phyloP scores from a whole-genome alignment of 1,140 invertebrate species.

The Caenorhabditis tropicalis region DNA sequence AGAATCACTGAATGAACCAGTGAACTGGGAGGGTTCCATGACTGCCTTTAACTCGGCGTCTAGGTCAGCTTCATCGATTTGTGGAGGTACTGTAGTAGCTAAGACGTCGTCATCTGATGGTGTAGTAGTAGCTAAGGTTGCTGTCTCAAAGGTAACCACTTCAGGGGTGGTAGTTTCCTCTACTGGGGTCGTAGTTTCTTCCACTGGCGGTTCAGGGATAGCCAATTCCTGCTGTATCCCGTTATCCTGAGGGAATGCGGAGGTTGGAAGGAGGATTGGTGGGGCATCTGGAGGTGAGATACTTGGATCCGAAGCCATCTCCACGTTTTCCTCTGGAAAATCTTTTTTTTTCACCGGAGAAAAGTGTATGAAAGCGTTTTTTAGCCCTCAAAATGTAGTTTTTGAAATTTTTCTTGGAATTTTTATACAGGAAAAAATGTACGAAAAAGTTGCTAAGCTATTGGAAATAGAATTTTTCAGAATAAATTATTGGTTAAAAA shows the following conservation, averaged over 20 bases:
- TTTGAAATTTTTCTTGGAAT: no score
- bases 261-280: not conserved
- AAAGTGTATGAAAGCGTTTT: no score
- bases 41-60: constrained; percentile 1
- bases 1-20: not conserved
- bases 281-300: not conserved
- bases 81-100: not conserved
- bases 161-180: not conserved
- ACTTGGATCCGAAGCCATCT: not conserved
- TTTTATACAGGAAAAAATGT: no score
- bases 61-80: not conserved
- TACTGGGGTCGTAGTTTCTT: no score
- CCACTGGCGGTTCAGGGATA: constrained; percentile 8
- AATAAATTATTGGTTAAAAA: no score
- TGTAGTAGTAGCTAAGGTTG: not conserved
- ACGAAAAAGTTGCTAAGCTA: no score
- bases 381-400: not conserved
- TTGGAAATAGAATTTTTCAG: no score
- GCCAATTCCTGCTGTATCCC: not conserved
- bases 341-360: not conserved
- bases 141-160: not conserved
- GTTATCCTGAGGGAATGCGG: not conserved
- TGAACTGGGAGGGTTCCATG: constrained; percentile 19
- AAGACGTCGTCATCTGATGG: no score
- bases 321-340: not conserved